Base-by-base conservation (phyloP, 2,113 vertebrate genomes). In the Amphiprion percula region DNA sequence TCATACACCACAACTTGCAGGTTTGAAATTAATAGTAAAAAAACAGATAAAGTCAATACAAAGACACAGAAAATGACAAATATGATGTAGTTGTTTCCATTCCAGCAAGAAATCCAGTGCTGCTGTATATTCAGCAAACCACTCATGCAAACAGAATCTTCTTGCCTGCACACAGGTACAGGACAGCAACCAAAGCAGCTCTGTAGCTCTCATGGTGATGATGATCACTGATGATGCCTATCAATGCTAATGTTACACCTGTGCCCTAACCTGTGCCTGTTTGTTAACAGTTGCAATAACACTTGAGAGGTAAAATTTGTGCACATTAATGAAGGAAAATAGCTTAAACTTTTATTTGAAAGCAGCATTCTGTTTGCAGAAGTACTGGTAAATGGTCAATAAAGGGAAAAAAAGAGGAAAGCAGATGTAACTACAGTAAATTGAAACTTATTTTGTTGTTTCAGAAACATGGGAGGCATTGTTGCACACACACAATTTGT, bases 381-480 rank as follows among this genome's bases (percentile, higher is more conserved):
- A 14, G 17, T 54, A 14, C 52, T n/a, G 10, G 0, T 23, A 49
- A 21, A 16, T 24, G 41, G 39, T 14, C 1, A 55, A 16, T 3
- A 1, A 33, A 58, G 9, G 1, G n/a, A 19, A 53, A 53, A 53
- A 53, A 21, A 16, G n/a, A 41, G 23, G 33, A 1, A 1, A 54
- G 9, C 10, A 4, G 7, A n/a, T 28, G 10, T 63, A 61, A 49
- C 10, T 19, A 23, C 24, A 65, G 15, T 53, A 33, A 53, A n/a
- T 4, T 54, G 26, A 39, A 71, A 61, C 46, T 56, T 71, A 49
- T 55, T 64, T 54, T 2, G 19, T 58, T 19, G 28, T 56, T 80
- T 71, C 61, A 61, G n/a, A 53, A 33, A 64, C 24, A 74, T 28
- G 33, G 54, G 17, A 37, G 64, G 59, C 33, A 39, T 50, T 24